Conservation (phyloP, 2,797 vertebrate species). For the Acanthurus leucopareius region DNA sequence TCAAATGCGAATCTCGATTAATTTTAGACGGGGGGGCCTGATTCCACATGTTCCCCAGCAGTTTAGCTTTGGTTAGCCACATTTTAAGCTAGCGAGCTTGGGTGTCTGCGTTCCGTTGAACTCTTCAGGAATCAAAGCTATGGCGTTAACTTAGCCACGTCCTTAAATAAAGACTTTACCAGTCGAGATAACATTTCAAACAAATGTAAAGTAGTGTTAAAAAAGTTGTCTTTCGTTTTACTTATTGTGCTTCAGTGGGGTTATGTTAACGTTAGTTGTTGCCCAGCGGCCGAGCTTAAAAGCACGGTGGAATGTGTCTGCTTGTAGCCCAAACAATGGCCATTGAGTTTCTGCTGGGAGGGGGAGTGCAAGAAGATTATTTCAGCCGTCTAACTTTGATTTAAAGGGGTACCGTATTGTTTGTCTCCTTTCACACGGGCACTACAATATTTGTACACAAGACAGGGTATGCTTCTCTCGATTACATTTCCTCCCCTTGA, state of each 20-base stretch:
- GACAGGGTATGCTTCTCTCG: not conserved
- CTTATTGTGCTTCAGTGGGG: not conserved
- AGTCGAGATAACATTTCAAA: rapidly evolving
- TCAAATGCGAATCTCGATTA: not conserved
- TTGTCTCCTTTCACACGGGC: not conserved
- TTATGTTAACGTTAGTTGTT: conserved; percentile 38
- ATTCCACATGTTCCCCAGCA: conserved; percentile 70
- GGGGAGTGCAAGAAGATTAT: conserved; percentile 34
- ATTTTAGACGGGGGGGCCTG: conserved; percentile 35
- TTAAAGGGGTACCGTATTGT: not conserved
- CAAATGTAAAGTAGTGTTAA: not conserved
- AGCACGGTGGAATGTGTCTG: conserved; percentile 80
- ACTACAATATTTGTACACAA: not conserved
- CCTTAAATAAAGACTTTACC: not conserved
- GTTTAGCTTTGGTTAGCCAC: conserved; percentile 78
- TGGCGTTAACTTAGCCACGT: conserved; percentile 13
- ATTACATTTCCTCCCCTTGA: conserved; percentile 7
- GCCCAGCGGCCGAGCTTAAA: conserved; percentile 67
- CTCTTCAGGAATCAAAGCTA: conserved; percentile 48
- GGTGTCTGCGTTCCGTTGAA: conserved; percentile 60
- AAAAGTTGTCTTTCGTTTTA: not conserved
- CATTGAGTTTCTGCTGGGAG: conserved; percentile 59
- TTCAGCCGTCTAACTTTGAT: conserved; percentile 56
- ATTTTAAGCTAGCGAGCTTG: conserved; percentile 73
- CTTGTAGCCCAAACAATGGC: conserved; percentile 85